phyloP scores from a whole-genome alignment of 2,888 invertebrate genomes.

The Xanthia icteritia region DNA sequence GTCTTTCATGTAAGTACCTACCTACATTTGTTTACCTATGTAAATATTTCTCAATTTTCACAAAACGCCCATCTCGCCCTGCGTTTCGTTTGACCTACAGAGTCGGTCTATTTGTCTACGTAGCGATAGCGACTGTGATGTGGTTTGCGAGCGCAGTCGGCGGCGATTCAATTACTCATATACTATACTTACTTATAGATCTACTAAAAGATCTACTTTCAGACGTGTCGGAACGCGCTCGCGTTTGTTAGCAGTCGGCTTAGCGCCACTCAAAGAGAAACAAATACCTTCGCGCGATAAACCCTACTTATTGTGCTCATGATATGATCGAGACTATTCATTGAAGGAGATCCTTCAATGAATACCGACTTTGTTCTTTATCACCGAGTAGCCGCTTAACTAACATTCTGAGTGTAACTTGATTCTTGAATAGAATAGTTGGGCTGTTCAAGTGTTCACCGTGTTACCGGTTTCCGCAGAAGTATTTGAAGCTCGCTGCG shows the following conservation, averaged over 20 bases:
- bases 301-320: constrained; percentile 2
- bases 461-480: background rate
- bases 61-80: background rate
- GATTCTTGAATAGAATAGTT: background rate
- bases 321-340: constrained; percentile 14
- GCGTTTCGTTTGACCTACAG: background rate
- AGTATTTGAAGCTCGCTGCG: background rate
- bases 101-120: background rate
- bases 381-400: background rate
- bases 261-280: constrained; percentile 32
- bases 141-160: background rate
- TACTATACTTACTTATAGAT: background rate
- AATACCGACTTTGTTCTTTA: background rate
- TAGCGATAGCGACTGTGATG: background rate
- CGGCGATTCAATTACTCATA: background rate
- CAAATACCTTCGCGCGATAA: constrained; percentile 30
- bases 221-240: background rate
- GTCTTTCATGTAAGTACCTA: background rate
- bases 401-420: background rate
- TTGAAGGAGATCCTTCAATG: too few relatives aligned
- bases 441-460: background rate
- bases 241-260: constrained; percentile 13
- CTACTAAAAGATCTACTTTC: background rate
- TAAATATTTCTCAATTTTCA: background rate
- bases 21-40: background rate